A percentile compares a stretch with the other conserved stretches of the same genome.
Evolutionary conservation across 2,888 invertebrate genomes (phyloP).

Genomic region (Camponotus fellah): DNA sequence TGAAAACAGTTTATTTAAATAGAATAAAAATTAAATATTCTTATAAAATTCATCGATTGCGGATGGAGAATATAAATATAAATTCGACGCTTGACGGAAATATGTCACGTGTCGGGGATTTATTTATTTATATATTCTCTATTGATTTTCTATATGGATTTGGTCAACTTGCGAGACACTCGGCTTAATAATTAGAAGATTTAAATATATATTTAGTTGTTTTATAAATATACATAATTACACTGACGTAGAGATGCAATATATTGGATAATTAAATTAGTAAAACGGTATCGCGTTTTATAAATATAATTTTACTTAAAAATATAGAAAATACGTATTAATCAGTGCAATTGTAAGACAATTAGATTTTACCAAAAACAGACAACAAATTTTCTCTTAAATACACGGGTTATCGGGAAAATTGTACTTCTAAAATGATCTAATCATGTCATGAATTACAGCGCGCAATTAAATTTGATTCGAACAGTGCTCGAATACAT

Average conservation of each 20-base stretch:
- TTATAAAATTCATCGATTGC: conserved; percentile 10
- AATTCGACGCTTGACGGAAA: neutral
- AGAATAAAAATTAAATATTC: conserved; percentile 12
- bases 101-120: neutral
- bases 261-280: neutral
- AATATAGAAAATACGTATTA: neutral
- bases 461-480: conserved; percentile 19
- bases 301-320: neutral
- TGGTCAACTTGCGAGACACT: neutral
- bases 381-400: neutral
- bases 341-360: neutral
- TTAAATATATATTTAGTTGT: neutral
- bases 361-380: neutral
- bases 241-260: too few species aligned
- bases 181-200: neutral
- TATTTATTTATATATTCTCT: conserved; percentile 5
- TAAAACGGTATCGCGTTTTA: neutral
- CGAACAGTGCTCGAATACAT: conserved; percentile 21
- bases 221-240: neutral
- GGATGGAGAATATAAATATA: neutral
- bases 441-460: neutral
- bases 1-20: neutral
- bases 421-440: neutral
- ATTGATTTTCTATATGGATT: neutral
- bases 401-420: neutral